Conservation (phyloP, 1,140 invertebrate species). For the Nephotettix cincticeps region DNA sequence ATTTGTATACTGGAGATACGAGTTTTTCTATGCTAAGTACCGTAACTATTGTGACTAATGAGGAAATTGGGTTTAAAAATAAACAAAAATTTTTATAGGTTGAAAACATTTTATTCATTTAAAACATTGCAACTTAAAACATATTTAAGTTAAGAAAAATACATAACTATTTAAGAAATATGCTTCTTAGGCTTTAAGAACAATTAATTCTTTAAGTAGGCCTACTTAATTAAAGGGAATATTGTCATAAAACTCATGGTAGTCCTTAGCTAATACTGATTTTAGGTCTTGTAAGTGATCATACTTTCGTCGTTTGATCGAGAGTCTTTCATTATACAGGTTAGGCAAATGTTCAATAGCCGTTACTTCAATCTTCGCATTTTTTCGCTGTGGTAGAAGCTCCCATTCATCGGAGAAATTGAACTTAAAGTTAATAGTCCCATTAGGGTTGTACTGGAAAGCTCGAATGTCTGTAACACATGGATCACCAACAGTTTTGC, state of each 20-base stretch:
- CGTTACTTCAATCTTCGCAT: background rate
- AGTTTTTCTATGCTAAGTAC: background rate
- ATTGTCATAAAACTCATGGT: conserved; percentile 25
- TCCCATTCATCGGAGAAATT: conserved; percentile 22
- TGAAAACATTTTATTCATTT: too few species aligned
- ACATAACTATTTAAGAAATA: background rate
- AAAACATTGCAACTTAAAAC: too few species aligned
- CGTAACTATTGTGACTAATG: background rate
- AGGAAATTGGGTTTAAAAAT: background rate
- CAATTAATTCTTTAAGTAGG: background rate
- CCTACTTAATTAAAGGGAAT: conserved; percentile 3
- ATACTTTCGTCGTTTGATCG: conserved; percentile 29
- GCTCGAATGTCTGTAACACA: conserved; percentile 28
- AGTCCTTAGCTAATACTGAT: conserved; percentile 6
- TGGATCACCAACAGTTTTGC: conserved; percentile 25
- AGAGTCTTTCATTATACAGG: conserved; percentile 21
- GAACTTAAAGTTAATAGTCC: conserved; percentile 34
- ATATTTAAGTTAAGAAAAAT: background rate
- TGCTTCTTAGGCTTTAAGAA: background rate
- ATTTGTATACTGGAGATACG: background rate
- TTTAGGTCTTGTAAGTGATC: conserved; percentile 27
- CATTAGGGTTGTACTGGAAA: conserved; percentile 33
- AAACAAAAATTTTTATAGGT: background rate
- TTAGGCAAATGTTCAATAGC: background rate
- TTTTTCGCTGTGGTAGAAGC: conserved; percentile 15